phyloP scores from a whole-genome alignment of 2,888 invertebrate species.

The Tortrix viridana region DNA sequence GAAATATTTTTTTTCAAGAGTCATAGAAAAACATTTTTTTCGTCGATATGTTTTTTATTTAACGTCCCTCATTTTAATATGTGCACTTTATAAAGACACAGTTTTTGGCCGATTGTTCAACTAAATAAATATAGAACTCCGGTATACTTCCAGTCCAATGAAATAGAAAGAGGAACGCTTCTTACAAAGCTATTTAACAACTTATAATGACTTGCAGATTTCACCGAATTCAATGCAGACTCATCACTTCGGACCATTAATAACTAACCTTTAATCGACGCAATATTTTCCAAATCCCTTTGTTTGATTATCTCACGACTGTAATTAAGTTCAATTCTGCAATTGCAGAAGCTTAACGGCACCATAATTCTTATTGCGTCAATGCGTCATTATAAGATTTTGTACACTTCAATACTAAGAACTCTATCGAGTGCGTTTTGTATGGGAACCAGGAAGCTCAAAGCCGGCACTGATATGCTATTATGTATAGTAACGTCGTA shows the following conservation, averaged over 20 bases:
- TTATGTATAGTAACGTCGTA: no score
- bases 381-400: conserved; percentile 1
- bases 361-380: conserved; percentile 24
- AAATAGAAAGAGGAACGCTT: no score
- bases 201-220: conserved; percentile 9
- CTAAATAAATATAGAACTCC: no score
- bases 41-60: no score
- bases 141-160: no score
- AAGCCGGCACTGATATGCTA: no score
- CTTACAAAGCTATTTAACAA: conserved; percentile 1
- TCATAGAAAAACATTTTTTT: no score
- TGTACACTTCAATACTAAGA: background rate
- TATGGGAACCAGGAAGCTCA: background rate
- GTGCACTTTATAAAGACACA: no score
- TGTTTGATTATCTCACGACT: conserved; percentile 21
- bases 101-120: no score
- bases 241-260: conserved; percentile 9
- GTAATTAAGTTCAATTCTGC: conserved; percentile 20
- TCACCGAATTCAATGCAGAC: conserved; percentile 11
- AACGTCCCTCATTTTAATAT: no score
- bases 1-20: no score
- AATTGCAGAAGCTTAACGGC: conserved; percentile 12
- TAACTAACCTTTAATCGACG: background rate
- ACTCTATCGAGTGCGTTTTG: background rate
- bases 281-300: conserved; percentile 18